Evolutionary conservation across 2,113 vertebrate genomes (phyloP), one percentile per base, ranked within the genome.

Genomic region (Cyprinodon brontotheroides): DNA sequence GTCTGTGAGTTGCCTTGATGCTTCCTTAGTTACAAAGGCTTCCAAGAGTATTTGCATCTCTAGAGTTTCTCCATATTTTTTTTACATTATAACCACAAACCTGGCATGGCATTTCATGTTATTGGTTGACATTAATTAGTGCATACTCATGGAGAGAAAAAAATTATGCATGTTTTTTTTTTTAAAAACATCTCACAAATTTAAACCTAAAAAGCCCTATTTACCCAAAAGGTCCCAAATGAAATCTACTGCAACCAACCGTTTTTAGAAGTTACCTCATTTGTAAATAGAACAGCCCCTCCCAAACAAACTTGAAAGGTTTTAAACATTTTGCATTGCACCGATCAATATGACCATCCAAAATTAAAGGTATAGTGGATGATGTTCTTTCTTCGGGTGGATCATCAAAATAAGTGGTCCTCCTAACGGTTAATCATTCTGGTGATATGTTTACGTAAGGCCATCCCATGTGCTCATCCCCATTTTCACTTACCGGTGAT

Each of bases 1-100:
- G 79, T 74, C 75, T 68, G 59, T 48, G 29, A 77, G 57, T 59
- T 71, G 66, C 29, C 15, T 20, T 53, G 3, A 53, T 20, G 50
- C 15, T 20, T 10, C n/a, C 17, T 20, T 17, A 20, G 50, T 1
- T 20, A 20, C 20, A n/a, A 8, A n/a, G 7, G 50, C 50, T 17
- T n/a, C 6, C 7, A n/a, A 57, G n/a, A 57, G 50, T 57, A 57
- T 57, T 57, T 20, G n/a, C 20, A 57, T 20, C 17, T 20, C 50
- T 57, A 20, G 20, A 2, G 2, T 9, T 45, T 45, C 11, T 45
- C 43, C 43, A 45, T n/a, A 20, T 10, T 57, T 57, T 7, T 29
- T 7, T n/a, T 20, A n/a, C n/a, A 14, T 53, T 57, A 57, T 20
- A 57, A 57, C 20, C 20, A 57, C 5, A 20, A 45, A 45, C 9